Evolutionary conservation across 2,113 vertebrate species (phyloP).

Genomic region (Cryptotis parvus): DNA sequence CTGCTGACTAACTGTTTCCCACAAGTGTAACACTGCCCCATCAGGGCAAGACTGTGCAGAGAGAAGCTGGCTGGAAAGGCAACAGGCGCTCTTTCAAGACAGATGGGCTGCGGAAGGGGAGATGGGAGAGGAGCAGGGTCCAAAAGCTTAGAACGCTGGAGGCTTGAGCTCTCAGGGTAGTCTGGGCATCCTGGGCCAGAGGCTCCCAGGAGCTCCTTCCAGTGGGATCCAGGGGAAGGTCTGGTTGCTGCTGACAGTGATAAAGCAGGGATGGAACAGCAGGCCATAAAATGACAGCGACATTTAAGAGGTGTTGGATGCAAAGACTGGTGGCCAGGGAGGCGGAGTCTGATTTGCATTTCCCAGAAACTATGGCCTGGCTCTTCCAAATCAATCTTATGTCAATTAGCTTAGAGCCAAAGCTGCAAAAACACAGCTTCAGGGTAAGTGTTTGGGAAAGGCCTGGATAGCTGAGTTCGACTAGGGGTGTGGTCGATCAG

Average conservation of each 20-base stretch:
- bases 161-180: neutral
- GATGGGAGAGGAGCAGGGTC: neutral
- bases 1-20: neutral
- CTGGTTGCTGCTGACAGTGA: neutral
- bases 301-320: constrained; percentile 45
- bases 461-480: too few relatives aligned
- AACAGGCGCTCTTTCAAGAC: constrained; percentile 37
- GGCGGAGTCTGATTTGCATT: neutral
- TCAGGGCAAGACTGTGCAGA: neutral
- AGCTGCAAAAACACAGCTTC: neutral
- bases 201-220: neutral
- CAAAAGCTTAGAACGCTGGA: constrained; percentile 1
- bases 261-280: neutral
- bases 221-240: neutral
- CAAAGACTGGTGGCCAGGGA: neutral
- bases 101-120: neutral
- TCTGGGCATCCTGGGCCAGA: neutral
- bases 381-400: neutral
- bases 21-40: neutral
- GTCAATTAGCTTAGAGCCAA: neutral
- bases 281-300: neutral
- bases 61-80: constrained; percentile 22
- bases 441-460: neutral
- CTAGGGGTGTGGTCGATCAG: too few relatives aligned
- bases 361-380: neutral